Evolutionary conservation across 2,797 vertebrate genomes (phyloP).

Genomic region (Macropodus opercularis): DNA sequence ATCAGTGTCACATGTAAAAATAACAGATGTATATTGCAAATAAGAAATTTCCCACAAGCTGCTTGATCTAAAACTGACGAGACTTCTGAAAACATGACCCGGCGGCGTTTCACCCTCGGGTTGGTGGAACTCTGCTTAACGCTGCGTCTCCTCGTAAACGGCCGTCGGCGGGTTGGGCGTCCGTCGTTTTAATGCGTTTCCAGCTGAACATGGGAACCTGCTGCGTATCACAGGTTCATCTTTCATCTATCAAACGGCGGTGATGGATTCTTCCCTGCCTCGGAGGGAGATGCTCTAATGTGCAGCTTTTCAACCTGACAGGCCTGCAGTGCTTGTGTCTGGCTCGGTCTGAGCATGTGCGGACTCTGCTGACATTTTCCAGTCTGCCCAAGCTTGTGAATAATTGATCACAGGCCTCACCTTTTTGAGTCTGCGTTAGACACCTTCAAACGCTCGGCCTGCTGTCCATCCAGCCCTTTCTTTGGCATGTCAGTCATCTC

Average conservation of each 20-base stretch:
- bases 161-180: too few relatives aligned
- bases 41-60: too few relatives aligned
- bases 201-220: too few relatives aligned
- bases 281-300: not conserved
- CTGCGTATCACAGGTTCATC: too few relatives aligned
- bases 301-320: conserved; percentile 3
- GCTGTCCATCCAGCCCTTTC: conserved; percentile 2
- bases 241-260: not conserved
- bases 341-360: conserved; percentile 36
- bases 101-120: too few relatives aligned
- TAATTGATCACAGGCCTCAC: conserved; percentile 70
- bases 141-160: too few relatives aligned
- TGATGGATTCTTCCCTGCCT: not conserved
- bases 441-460: conserved; percentile 6
- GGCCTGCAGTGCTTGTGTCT: not conserved
- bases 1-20: too few relatives aligned
- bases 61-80: too few relatives aligned
- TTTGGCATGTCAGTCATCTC: not conserved
- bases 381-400: conserved; percentile 53
- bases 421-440: conserved; percentile 30
- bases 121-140: too few relatives aligned
- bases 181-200: too few relatives aligned
- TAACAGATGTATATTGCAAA: too few relatives aligned
- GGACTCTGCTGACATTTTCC: conserved; percentile 63
- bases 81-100: too few relatives aligned